Base-by-base conservation (phyloP, 2,797 vertebrate species). In the Rhinichthys osculus region DNA sequence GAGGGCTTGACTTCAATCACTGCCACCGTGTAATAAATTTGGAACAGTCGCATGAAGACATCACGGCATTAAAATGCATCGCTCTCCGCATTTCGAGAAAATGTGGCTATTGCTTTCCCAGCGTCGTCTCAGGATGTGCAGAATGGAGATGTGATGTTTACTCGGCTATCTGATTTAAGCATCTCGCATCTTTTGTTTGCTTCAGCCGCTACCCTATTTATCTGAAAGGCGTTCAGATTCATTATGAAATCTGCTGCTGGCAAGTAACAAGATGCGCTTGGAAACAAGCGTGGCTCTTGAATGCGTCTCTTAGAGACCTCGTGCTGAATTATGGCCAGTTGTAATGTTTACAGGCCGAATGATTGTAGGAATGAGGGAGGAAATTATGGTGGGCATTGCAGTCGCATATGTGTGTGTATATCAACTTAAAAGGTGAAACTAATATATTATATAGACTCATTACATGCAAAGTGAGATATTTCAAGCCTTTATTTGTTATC, bases 1-100 rank as follows among this genome's bases (percentile, higher is more conserved):
- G 77, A 87, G 59, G 77, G 71, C 76, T 83, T 70, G 82, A 81
- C 62, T 87, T 84, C 59, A 87, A 81, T 87, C 86, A 23, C 57
- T 50, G 19, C 40, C 47, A 52, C 27, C 33, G 14, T 17, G 81
- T 70, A 59, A 38, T 50, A 70, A 62, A 82, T 86, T 52, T 82
- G 67, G 50, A 69, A 40, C 50, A 33, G 72, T 44, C 21, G 42
- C 72, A 83, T 73, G 57, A 87, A 76, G 74, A 82, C 78, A 82
- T 69, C 79, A 47, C 62, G 9, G 19, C 35, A 42, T 47, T 35
- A 7, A 40, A 74, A 62, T 76, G n/a, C 78, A 42, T 84, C 82
- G n/a, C 54, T 47, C 35, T 44, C 59, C 10, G 23, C 59, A 6
- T 78, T 50, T 54, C 10, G 40, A 71, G 50, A 79, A 62, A 64